A percentile compares a stretch with the other conserved stretches of the same genome.
These are phyloP conservation scores for Nymphalis urticae DNA, from an alignment of 2,888 invertebrate genomes.

Conservation along the genomic window DNA sequence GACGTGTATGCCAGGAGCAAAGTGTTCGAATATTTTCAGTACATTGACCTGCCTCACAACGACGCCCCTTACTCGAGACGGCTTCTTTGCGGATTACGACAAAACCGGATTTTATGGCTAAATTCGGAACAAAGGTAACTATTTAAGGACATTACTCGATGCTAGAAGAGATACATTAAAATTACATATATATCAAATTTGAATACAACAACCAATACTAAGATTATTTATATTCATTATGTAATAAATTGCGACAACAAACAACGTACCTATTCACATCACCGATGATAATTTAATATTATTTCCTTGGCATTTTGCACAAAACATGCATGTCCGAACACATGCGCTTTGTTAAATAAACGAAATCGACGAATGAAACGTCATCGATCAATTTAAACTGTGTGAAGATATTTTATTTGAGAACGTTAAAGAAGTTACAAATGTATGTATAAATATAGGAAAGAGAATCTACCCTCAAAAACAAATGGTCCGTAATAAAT, in stretches of 20 bases:
- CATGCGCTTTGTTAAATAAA: constrained; percentile 18
- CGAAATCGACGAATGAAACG: constrained; percentile 8
- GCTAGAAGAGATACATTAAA: not conserved
- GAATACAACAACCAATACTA: not conserved
- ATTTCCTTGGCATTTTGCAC: constrained; percentile 4
- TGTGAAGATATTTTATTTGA: not conserved
- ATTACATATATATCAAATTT: not conserved
- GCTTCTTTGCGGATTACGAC: constrained; percentile 48
- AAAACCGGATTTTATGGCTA: constrained; percentile 42
- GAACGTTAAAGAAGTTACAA: not conserved
- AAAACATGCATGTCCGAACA: constrained; percentile 11
- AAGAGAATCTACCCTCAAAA: too few relatives aligned
- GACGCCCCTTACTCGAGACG: constrained; percentile 47
- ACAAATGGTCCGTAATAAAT: too few relatives aligned
- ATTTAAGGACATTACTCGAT: constrained; percentile 14
- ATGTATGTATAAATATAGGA: too few relatives aligned
- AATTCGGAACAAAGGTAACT: constrained; percentile 38
- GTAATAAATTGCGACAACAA: not conserved
- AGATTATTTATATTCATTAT: not conserved
- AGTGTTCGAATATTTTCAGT: constrained; percentile 43
- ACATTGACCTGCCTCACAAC: constrained; percentile 46
- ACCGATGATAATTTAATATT: not conserved
- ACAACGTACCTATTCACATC: not conserved
- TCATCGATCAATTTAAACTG: constrained; percentile 5
- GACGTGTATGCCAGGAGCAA: constrained; percentile 26